Percentiles rank a stretch among this genome's conserved stretches.
These are phyloP conservation scores for Helicolenus hilgendorfi DNA, from an alignment of 2,797 vertebrate genomes.

Conservation along the genomic window DNA sequence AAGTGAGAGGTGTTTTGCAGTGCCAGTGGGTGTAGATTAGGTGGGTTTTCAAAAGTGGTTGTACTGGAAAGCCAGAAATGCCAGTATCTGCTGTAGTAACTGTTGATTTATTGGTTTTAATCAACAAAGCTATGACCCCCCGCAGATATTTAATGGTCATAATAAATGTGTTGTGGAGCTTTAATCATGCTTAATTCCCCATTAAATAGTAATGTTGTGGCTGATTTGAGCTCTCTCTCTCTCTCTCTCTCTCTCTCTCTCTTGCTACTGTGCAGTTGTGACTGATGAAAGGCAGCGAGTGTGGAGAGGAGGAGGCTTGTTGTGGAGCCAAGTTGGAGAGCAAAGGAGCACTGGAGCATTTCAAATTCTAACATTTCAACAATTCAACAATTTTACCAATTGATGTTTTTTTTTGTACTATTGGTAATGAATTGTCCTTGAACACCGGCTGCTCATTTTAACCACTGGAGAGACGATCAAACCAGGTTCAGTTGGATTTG, in stretches of 20 bases:
- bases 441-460: neutral
- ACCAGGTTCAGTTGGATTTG: neutral
- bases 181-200: slow-evolving; percentile 42
- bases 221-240: slow-evolving; percentile 15
- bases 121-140: slow-evolving; percentile 28
- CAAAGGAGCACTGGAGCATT: slow-evolving; percentile 5
- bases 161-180: slow-evolving; percentile 32
- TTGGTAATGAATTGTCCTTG: neutral
- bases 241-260: neutral
- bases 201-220: slow-evolving; percentile 24
- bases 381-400: neutral
- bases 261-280: slow-evolving; percentile 10
- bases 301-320: slow-evolving; percentile 10
- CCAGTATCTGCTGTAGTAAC: slow-evolving; percentile 2
- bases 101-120: slow-evolving; percentile 51
- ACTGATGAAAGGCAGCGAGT: slow-evolving; percentile 38
- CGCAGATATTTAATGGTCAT: slow-evolving; percentile 28
- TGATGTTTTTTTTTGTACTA: neutral
- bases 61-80: neutral
- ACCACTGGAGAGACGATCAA: neutral
- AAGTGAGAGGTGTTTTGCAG: neutral
- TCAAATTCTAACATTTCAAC: neutral
- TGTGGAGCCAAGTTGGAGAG: slow-evolving; percentile 13
- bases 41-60: slow-evolving; percentile 2
- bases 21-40: neutral